Evolutionary conservation across 1,140 invertebrate species (phyloP).

Genomic region (Drosophila kepulauana): DNA sequence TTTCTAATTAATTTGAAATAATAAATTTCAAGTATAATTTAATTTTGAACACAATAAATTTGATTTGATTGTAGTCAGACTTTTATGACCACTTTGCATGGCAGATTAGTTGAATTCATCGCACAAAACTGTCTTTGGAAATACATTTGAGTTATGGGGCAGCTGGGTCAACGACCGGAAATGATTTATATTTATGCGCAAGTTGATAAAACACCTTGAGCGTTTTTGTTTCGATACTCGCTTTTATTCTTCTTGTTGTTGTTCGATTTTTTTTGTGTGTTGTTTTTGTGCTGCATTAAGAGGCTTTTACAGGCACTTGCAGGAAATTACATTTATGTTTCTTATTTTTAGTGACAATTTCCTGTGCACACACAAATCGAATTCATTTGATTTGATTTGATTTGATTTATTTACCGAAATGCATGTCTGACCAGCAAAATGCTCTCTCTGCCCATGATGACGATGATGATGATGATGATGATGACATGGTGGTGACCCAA

Average conservation of each 20-base stretch:
- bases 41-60: background rate
- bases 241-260: background rate
- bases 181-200: constrained; percentile 34
- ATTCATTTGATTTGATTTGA: constrained; percentile 60
- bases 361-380: constrained; percentile 35
- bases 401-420: constrained; percentile 61
- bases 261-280: constrained; percentile 10
- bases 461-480: background rate
- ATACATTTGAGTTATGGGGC: constrained; percentile 9
- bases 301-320: constrained; percentile 31
- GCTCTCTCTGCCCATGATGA: background rate
- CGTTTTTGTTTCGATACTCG: background rate
- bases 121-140: background rate
- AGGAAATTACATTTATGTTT: constrained; percentile 68
- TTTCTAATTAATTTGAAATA: no score
- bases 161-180: constrained; percentile 34
- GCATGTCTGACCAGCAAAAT: constrained; percentile 22
- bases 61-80: no score
- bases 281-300: constrained; percentile 6
- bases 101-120: background rate
- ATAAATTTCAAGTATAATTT: no score
- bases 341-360: constrained; percentile 67
- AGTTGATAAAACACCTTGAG: constrained; percentile 13
- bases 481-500: constrained; percentile 17
- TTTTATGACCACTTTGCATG: constrained; percentile 5